Base-by-base conservation (phyloP, 2,888 invertebrate genomes). In the Thymelicus lineola region DNA sequence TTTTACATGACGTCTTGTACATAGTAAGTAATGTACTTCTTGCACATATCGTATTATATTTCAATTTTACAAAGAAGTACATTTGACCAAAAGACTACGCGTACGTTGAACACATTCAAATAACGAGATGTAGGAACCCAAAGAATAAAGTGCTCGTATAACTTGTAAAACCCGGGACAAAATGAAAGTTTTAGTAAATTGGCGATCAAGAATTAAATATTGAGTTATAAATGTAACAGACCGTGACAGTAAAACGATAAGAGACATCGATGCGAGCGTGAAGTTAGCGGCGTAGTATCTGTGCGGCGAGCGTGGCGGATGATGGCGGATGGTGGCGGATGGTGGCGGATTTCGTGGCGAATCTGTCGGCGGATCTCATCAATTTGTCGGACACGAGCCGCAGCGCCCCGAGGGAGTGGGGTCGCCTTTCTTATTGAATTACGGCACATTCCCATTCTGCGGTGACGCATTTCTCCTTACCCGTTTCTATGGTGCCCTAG, bases 321-420 rank as follows among this genome's bases (percentile, higher is more conserved):
- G 60, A n/a, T n/a, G n/a, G n/a, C n/a, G n/a, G n/a, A n/a, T n/a
- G n/a, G n/a, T n/a, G n/a, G n/a, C n/a, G n/a, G n/a, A n/a, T 50
- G 17, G 6, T 14, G 66, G 42, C 60, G 53, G 42, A 67, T 67
- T 60, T 67, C 66, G 20, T 3, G 20, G 20, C 3, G 48, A 50
- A 66, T 66, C 66, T 50, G 36, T 2, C 17, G 66, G 42, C 60
- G 53, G 42, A 67, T 67, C 67, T 67, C 67, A 67, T 67, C 67
- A 67, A 67, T 60, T 67, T 67, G 67, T 67, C 42, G 50, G 60
- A 42, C 67, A 53, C 66, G 60, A 35, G 35, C 36, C 35, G 36
- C n/a, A 36, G 57, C 36, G 57, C 35, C 67, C 57, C 17, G 36
- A 36, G 67, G 60, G 60, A 64, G 35, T 42, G 38, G 28, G 48